Conservation (phyloP, 1,140 invertebrate species). For the Solenopsis invicta region DNA sequence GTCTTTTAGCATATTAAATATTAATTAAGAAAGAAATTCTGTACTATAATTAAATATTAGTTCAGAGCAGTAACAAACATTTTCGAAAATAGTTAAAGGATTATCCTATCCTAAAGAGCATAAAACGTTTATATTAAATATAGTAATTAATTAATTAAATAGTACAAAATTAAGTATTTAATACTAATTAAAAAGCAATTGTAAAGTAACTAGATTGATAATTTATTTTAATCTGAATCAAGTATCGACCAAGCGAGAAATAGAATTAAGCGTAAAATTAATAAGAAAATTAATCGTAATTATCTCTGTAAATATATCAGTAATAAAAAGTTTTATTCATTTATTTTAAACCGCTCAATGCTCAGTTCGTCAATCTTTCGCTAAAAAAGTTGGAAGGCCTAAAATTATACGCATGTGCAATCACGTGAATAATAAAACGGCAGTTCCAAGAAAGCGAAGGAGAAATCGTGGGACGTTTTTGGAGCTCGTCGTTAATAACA, state of each 20-base stretch:
- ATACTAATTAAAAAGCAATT: background rate
- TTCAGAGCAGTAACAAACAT: background rate
- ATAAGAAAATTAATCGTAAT: background rate
- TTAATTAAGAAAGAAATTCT: background rate
- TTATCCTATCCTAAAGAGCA: background rate
- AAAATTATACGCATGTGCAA: conserved; percentile 53
- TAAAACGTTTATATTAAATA: background rate
- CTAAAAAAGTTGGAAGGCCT: conserved; percentile 16
- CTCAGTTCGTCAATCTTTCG: background rate
- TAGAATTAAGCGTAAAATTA: background rate
- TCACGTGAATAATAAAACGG: conserved; percentile 49
- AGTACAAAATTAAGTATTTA: conserved; percentile 3
- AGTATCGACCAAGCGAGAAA: background rate
- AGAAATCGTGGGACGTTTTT: conserved; percentile 65
- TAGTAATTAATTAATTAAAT: background rate
- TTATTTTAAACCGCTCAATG: conserved; percentile 20
- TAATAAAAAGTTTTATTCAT: background rate
- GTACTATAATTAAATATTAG: background rate
- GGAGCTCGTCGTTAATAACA: conserved; percentile 35
- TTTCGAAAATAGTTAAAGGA: background rate
- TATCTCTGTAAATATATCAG: background rate
- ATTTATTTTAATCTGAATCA: background rate
- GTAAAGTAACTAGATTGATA: background rate
- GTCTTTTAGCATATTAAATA: background rate
- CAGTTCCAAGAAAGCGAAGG: conserved; percentile 43